phyloP scores from a whole-genome alignment of 2,888 invertebrate species.

The Tetranychus piercei region DNA sequence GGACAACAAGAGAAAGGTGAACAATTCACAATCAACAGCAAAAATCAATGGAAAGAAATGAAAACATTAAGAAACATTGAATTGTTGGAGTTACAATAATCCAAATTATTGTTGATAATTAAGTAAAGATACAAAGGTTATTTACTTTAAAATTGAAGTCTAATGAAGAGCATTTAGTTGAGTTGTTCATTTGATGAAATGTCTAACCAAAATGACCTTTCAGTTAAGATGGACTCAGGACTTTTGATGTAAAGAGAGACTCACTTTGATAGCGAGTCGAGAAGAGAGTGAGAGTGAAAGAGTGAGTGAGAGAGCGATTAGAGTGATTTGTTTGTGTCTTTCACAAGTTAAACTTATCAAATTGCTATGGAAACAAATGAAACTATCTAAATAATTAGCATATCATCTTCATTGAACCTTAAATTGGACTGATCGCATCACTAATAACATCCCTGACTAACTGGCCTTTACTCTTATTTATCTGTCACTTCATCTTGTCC shows the following conservation, averaged over 20 bases:
- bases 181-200: background rate
- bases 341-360: background rate
- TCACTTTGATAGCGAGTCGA: background rate
- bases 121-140: background rate
- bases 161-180: background rate
- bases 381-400: background rate
- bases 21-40: background rate
- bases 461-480: background rate
- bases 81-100: background rate
- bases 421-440: background rate
- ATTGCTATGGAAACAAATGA: background rate
- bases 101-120: background rate
- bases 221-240: background rate
- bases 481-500: background rate
- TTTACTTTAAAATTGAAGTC: background rate
- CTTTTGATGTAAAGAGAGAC: background rate
- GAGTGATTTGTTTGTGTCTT: background rate
- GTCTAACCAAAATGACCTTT: background rate
- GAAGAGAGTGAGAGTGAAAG: background rate
- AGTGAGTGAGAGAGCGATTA: background rate
- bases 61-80: background rate
- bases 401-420: background rate
- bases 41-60: background rate
- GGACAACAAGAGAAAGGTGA: conserved; percentile 1
- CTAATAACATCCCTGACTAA: background rate